Evolutionary conservation across 2,888 invertebrate genomes (phyloP), one percentile per base, ranked within the genome.

Genomic region (Drosophila pseudotalamancana): DNA sequence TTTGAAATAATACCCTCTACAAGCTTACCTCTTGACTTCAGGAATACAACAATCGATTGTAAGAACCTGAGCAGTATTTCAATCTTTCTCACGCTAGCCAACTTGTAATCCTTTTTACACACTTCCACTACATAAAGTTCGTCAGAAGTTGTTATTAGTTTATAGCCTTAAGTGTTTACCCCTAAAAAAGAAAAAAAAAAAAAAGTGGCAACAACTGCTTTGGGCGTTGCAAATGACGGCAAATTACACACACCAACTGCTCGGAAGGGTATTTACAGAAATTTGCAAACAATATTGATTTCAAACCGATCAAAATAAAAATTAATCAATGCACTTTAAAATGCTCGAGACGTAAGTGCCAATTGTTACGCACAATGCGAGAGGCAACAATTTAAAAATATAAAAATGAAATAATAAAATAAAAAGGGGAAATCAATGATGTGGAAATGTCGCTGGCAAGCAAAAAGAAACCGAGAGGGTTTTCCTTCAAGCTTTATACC

Each of bases 311-410:
- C 88, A 87, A 87, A 87, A 88, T 83, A 87, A 72, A 83, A 88
- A 87, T 88, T 88, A 88, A 88, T 87, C 87, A 87, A 88, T 77
- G 82, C 87, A 87, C 85, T 84, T 75, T 68, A 87, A 81, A 75
- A 67, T 49, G 54, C 64, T 54, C 55, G 46, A 60, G 50, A 63
- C 72, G 56, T 66, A 70, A 77, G 77, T 76, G 76, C 63, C 77
- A 71, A 75, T 77, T 75, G 68, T 68, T 72, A 72, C 68, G 54
- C 57, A 72, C 72, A 72, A 68, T 68, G 59, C 56, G 21, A 60
- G 53, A 59, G 69, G 76, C 74, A 69, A 69, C 77, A 79, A 72
- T 72, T 77, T 67, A 61, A 62, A 70, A 61, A 59, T 40, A 51
- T 29, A 31, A 40, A 43, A 59, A 72, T 55, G 12, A 67, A 40